phyloP scores from a whole-genome alignment of 2,888 invertebrate species.

The Taenaris catops region DNA sequence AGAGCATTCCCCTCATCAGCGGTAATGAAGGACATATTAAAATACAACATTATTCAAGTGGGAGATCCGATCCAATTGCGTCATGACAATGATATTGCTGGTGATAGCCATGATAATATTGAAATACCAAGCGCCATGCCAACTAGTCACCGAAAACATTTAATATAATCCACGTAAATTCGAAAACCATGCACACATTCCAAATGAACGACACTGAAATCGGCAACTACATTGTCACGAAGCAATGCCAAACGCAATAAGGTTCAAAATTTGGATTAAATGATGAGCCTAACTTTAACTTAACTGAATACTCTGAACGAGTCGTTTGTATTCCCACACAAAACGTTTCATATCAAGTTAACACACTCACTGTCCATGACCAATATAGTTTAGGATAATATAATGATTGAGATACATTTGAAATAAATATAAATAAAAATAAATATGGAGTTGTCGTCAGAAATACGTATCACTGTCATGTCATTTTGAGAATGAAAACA shows the following conservation, averaged over 20 bases:
- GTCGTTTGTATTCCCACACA: no score
- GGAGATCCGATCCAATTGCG: conserved; percentile 65
- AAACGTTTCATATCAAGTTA: no score
- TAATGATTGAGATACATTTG: no score
- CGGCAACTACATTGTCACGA: conserved; percentile 80
- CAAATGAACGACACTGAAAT: conserved; percentile 62
- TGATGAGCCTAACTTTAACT: conserved; percentile 34
- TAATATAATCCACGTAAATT: conserved; percentile 39
- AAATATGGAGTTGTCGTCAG: no score
- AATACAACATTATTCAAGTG: conserved; percentile 33
- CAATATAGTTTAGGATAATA: no score
- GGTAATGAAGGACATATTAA: no score
- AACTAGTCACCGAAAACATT: conserved; percentile 44
- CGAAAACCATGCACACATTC: conserved; percentile 72
- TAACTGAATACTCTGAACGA: no score
- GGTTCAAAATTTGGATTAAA: conserved; percentile 31
- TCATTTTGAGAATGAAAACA: no score
- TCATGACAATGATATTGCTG: conserved; percentile 78
- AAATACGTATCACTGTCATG: no score
- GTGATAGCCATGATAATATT: conserved; percentile 73
- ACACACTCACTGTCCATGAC: no score
- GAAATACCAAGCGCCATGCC: conserved; percentile 62
- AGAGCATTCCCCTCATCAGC: no score
- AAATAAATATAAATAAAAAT: no score
- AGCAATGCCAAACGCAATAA: conserved; percentile 62